Percentiles rank a stretch among this genome's conserved stretches.
Evolutionary conservation across 2,888 invertebrate genomes (phyloP).

Genomic region (Zygaena filipendulae): DNA sequence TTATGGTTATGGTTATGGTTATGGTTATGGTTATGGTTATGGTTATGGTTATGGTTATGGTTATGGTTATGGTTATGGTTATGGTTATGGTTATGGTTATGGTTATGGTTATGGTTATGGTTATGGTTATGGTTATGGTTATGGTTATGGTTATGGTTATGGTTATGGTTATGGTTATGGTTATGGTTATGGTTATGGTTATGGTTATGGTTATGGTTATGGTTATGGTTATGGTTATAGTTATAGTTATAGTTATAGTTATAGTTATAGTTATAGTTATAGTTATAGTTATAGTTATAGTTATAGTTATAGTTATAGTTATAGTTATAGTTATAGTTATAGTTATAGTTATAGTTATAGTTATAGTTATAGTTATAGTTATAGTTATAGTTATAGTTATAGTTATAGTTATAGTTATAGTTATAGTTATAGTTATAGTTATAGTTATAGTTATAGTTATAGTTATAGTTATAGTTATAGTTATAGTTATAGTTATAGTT

Average conservation of each 20-base stretch:
- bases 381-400: too few relatives aligned
- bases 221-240: slow-evolving; percentile 6
- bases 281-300: too few relatives aligned
- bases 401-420: too few relatives aligned
- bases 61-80: slow-evolving; percentile 5
- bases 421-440: too few relatives aligned
- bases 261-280: slow-evolving; percentile 1
- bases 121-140: slow-evolving; percentile 8
- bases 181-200: slow-evolving; percentile 7
- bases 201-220: slow-evolving; percentile 6
- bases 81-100: slow-evolving; percentile 5
- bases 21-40: not conserved
- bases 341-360: too few relatives aligned
- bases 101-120: slow-evolving; percentile 3
- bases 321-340: too few relatives aligned
- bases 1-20: not conserved
- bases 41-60: not conserved
- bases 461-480: too few relatives aligned
- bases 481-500: too few relatives aligned
- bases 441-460: too few relatives aligned
- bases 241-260: slow-evolving; percentile 7
- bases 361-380: too few relatives aligned
- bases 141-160: slow-evolving; percentile 8
- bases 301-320: too few relatives aligned
- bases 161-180: slow-evolving; percentile 6